These are phyloP conservation scores for Zonitis immaculata DNA, from an alignment of 2,888 invertebrate genomes.

Conservation along the genomic window DNA sequence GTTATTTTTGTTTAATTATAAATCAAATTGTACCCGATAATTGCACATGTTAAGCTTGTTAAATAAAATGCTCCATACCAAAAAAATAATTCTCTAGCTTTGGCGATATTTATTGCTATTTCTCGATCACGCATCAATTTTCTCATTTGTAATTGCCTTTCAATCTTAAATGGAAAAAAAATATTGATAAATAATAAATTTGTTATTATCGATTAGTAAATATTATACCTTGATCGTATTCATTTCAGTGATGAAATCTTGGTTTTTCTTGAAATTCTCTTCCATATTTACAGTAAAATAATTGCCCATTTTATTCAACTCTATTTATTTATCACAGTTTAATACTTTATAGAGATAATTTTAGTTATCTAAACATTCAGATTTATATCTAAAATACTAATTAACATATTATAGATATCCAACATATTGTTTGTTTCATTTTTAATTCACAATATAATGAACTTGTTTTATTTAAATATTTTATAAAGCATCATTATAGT, in stretches of 20 bases:
- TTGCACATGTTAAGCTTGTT: slow-evolving; percentile 52
- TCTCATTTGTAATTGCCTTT: slow-evolving; percentile 75
- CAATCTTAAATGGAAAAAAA: slow-evolving; percentile 56
- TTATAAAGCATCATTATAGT: no score
- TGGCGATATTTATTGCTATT: slow-evolving; percentile 66
- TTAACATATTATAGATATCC: no score
- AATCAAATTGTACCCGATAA: no score
- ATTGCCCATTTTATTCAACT: slow-evolving; percentile 54
- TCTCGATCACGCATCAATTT: slow-evolving; percentile 72
- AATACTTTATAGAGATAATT: no score
- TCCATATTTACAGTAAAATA: slow-evolving; percentile 58
- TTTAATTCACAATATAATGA: no score
- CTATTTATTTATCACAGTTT: not conserved
- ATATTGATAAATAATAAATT: slow-evolving; percentile 9
- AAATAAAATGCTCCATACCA: slow-evolving; percentile 68
- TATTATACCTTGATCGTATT: slow-evolving; percentile 60
- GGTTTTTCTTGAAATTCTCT: slow-evolving; percentile 64
- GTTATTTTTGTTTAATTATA: slow-evolving; percentile 24
- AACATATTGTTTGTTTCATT: no score
- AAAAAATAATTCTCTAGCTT: slow-evolving; percentile 65
- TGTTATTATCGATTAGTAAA: not conserved
- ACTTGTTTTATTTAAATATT: no score
- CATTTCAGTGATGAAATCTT: slow-evolving; percentile 63
- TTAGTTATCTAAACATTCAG: no score
- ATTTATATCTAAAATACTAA: no score